Base-by-base conservation (phyloP, 2,888 invertebrate species). In the Diaphora mendica region DNA sequence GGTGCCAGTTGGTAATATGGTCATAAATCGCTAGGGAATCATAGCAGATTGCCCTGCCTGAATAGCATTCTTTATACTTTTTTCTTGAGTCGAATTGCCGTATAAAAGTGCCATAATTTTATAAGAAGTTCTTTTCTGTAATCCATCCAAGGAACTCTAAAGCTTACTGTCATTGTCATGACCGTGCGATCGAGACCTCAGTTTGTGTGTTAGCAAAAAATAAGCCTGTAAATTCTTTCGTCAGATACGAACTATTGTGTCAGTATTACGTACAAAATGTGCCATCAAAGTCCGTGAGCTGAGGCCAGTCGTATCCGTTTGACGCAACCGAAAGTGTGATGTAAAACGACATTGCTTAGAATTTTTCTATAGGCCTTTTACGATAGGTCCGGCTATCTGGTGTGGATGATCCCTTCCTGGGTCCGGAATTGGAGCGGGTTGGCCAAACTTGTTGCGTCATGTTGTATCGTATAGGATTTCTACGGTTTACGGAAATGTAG, bases 241-340 rank as follows among this genome's bases (percentile, higher is more conserved):
- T 73, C 70, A 35, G 66, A 73, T 51, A 65, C 15, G 13, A 67
- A 33, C 44, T 73, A 66, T 74, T 59, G 73, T 75, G 72, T 68
- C 73, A 72, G 64, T 68, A 69, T 79, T 83, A 78, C 70, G 42
- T 42, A 73, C 67, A 33, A 75, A 74, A 79, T 76, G 67, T 73
- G 72, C 72, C 83, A 83, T 77, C 70, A 68, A 71, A 68, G 72
- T 78, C 85, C 74, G 79, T 68, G 71, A 78, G 35, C 72, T 78
- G 75, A 83, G 85, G 82, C 79, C 83, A 69, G 59, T 59, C 75
- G 78, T 74, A 85, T 83, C 85, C 83, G 84, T 75, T 77, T 74
- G 44, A 68, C 77, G 79, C 75, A 83, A 81, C 73, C 72, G 71
- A 73, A 69, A 75, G 64, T 73, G 59, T 83, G 83, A 77, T 76